Evolutionary conservation across 2,797 vertebrate genomes (phyloP), one percentile per base, ranked within the genome.

Genomic region (Smutsia temminckii): DNA sequence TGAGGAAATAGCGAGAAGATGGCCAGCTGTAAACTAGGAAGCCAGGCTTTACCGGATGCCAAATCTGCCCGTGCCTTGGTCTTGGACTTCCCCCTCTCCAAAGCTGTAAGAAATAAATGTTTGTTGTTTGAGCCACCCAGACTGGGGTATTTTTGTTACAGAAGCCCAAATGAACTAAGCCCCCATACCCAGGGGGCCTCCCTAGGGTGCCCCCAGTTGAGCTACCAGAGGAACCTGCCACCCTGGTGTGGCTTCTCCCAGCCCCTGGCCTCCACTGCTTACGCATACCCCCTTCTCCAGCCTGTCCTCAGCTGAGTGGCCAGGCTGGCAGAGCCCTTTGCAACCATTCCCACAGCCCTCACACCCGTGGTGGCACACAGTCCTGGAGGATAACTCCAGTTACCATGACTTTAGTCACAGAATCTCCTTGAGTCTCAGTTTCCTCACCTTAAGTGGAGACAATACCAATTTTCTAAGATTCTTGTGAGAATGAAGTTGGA

Each of bases 401-500:
- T 53, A 63, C 23, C 42, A 10, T 34, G 83, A 59, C n/a, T 94
- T 75, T 0, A 59, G 57, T 71, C 85, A 74, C 37, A 71, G 42
- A 77, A n/a, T 88, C 46, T 90, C 69, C 63, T 72, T 71, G 8
- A 68, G 37, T 71, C 71, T 93, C 37, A 20, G 42, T 94, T 93
- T 95, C 86, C 42, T 94, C 57, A 37, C 46, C 55, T 92, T 85
- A 40, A 17, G 83, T 71, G 64, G 20, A 85, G 61, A 68, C 16
- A 63, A 34, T 84, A 69, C 3, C 55, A 85, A 89, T 37, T 81
- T 72, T 71, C 88, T 77, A 68, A 77, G 75, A 71, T 85, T 90
- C 87, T 89, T 79, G 13, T 83, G 71, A 95, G 78, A 90, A 87
- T 71, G 80, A 85, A 91, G 18, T 51, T 92, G 81, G 61, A 72